Conservation (phyloP, 2,797 vertebrate genomes). For the Falco columbarius region DNA sequence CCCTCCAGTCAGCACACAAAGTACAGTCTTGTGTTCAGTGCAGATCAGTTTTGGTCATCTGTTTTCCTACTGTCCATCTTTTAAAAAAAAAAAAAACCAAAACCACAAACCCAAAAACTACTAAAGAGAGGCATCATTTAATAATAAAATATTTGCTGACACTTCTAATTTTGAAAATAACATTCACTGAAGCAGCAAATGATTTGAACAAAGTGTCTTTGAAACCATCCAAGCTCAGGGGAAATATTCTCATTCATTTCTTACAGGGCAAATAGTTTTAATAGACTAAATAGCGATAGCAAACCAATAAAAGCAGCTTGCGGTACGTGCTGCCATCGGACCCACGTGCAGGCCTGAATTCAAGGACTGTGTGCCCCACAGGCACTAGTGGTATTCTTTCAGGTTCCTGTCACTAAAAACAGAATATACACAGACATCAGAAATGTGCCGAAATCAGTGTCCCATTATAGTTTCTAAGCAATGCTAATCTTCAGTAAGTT, state of each 20-base stretch:
- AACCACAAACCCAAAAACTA: not conserved
- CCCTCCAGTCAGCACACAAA: not conserved
- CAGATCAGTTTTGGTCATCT: not conserved
- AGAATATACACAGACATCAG: not conserved
- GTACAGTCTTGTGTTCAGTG: not conserved
- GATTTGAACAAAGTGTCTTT: not conserved
- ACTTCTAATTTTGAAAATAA: not conserved
- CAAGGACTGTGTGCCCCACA: not conserved
- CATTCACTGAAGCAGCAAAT: not conserved
- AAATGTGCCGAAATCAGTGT: not conserved
- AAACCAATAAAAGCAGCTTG: not conserved
- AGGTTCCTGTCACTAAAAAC: not conserved
- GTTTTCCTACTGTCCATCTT: not conserved
- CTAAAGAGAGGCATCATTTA: not conserved
- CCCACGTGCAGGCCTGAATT: not conserved
- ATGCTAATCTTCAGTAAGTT: not conserved
- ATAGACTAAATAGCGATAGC: not conserved
- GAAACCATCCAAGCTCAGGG: not conserved
- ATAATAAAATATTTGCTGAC: slow-evolving; percentile 4
- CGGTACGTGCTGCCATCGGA: fast-evolving
- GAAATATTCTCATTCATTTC: not conserved
- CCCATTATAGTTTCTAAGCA: not conserved
- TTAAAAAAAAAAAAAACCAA: not conserved
- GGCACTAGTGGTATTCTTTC: not conserved
- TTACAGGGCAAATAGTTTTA: not conserved